phyloP scores from a whole-genome alignment of 2,113 vertebrate genomes.

The Callochromis pleurospilus region DNA sequence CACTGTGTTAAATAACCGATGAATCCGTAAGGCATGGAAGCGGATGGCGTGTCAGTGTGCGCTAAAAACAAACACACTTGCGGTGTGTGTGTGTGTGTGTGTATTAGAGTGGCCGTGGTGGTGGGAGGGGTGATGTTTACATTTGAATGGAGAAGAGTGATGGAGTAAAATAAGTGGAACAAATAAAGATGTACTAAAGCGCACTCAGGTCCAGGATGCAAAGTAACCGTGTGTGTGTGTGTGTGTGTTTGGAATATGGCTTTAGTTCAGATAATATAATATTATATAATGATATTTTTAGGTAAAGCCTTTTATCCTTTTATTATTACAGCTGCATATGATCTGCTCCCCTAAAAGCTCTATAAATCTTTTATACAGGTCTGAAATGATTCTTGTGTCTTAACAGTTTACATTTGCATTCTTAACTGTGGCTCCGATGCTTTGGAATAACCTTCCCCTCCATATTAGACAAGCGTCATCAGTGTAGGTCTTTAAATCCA shows the following conservation, averaged over 20 bases:
- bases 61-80: not conserved
- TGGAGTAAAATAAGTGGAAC: not conserved
- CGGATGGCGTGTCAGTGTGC: not conserved
- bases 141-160: not conserved
- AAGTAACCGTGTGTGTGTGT: accelerated
- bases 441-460: not conserved
- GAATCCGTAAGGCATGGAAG: not conserved
- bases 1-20: not conserved
- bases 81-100: not conserved
- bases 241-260: not conserved
- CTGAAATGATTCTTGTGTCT: not conserved
- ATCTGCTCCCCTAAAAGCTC: not conserved
- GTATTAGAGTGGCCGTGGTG: not conserved
- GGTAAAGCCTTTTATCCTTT: not conserved
- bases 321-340: not conserved
- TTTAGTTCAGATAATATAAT: not conserved
- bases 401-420: not conserved
- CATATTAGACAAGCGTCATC: not conserved
- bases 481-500: not conserved
- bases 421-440: not conserved
- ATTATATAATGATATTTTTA: not conserved
- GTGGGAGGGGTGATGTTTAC: not conserved
- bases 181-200: not conserved
- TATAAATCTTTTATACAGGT: not conserved
- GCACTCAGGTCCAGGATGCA: not conserved